Base-by-base conservation (phyloP, 1,140 invertebrate species). In the Bacillus rossius region DNA sequence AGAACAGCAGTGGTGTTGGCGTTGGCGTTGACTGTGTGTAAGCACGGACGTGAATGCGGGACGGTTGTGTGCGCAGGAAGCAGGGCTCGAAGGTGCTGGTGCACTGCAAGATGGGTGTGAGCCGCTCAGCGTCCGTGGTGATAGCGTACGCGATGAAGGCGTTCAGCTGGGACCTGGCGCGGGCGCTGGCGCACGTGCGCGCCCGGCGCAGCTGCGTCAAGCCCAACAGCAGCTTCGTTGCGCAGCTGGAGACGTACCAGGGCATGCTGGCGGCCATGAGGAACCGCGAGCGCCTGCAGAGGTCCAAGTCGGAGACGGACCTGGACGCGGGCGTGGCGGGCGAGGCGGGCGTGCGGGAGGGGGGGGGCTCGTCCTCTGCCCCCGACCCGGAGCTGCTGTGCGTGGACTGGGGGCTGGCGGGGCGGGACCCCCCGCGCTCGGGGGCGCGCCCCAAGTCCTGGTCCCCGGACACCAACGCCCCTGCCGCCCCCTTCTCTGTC, bases 21-120 rank as follows among this genome's bases (percentile, higher is more conserved):
- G n/a, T n/a, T n/a, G n/a, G n/a, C n/a, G n/a, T n/a, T n/a, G n/a
- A n/a, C n/a, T n/a, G n/a, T n/a, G n/a, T n/a, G n/a, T n/a, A n/a
- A n/a, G n/a, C n/a, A n/a, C n/a, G n/a, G n/a, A n/a, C n/a, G n/a
- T n/a, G n/a, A n/a, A n/a, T n/a, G n/a, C n/a, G n/a, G n/a, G n/a
- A n/a, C n/a, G n/a, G n/a, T n/a, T n/a, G n/a, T n/a, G n/a, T n/a
- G n/a, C 76, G 25, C 69, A 85, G 82, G 72, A 86, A 91, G 62
- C 84, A 91, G 67, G 88, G 90, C 16, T 94, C 89, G 10, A 94
- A 95, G 75, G 93, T 97, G 20, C 75, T 99, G 51, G 96, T 98
- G 25, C 96, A 99, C 71, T 99, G 96, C 75, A 98, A 98, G 77
- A 98, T 98, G 94, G 96, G 96, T 5, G 91, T 99, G n/a, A 97